Base-by-base conservation (phyloP, 64 coral and sea anemone genomes). In the Platygyra sinensis region DNA sequence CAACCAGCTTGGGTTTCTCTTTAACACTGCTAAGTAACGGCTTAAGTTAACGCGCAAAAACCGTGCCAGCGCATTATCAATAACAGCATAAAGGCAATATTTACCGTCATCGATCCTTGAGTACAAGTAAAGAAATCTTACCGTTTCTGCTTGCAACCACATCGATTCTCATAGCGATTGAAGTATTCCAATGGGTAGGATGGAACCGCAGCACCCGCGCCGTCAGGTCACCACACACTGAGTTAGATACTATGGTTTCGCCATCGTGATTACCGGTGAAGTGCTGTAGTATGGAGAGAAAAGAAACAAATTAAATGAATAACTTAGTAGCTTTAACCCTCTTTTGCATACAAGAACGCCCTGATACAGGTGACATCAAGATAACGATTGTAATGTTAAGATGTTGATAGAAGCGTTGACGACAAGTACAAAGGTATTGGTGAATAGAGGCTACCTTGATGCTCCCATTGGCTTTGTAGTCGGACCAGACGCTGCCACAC, bases 161-260 rank as follows among this genome's bases (percentile, higher is more conserved):
- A 24, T 62, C 87, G 42, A 89, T 74, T 62, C 87, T 76, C 87
- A 89, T 72, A 7, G 75, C 87, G 62, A 89, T 89, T 28, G 57
- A 4, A 13, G 15, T 71, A 62, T 79, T 63, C 87, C 87, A 89
- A 27, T 29, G 8, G 19, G 62, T 25, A 8, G 87, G 87, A 71
- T 79, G 27, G 12, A 88, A 52, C 20, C 87, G 59, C 20, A 89
- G 10, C 12, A 89, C 16, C 28, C 87, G 54, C 8, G 87, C 87
- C 36, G 76, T 77, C 16, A 89, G 59, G 20, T 79, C 63, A 19
- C 75, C 75, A 39, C 76, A 79, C 31, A 89, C 8, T 17, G 24
- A 46, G 62, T 89, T 76, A 33, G 87, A 89, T 20, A 79, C 75
- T 39, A 89, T 89, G 39, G 49, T 89, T 7, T 78, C 64, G 8